Percentiles rank a stretch among this genome's conserved stretches.
These are phyloP conservation scores for Xanthorhoe designata DNA, from an alignment of 2,888 invertebrate genomes.

Conservation along the genomic window DNA sequence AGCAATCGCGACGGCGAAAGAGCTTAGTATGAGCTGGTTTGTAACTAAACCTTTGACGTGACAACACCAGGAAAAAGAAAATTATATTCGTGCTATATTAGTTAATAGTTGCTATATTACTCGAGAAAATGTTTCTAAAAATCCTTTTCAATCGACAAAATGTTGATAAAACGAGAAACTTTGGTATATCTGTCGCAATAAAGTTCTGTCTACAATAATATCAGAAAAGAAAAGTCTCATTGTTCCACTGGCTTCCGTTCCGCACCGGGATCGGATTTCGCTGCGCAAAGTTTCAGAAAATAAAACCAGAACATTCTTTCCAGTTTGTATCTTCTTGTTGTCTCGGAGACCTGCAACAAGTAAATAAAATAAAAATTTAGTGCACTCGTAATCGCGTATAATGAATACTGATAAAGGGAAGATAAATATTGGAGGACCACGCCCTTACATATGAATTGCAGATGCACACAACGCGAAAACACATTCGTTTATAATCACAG, in stretches of 20 bases:
- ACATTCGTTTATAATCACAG: background rate
- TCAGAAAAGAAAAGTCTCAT: constrained; percentile 13
- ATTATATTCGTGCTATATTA: background rate
- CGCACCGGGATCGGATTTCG: constrained; percentile 12
- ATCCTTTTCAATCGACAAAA: background rate
- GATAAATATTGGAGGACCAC: background rate
- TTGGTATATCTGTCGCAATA: constrained; percentile 1
- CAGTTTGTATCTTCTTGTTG: constrained; percentile 25
- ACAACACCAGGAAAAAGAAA: background rate
- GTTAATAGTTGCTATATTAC: background rate
- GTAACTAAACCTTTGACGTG: background rate
- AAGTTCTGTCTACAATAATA: constrained; percentile 6
- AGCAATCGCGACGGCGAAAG: background rate
- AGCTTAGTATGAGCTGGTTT: background rate
- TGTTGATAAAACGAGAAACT: background rate
- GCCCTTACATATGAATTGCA: background rate
- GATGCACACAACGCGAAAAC: background rate
- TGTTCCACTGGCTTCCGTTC: constrained; percentile 8
- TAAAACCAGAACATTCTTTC: constrained; percentile 22
- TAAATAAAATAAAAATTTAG: constrained; percentile 51
- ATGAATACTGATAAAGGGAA: constrained; percentile 43
- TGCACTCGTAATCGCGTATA: constrained; percentile 47
- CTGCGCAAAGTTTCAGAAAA: constrained; percentile 15
- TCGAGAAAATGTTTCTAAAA: background rate
- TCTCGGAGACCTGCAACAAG: constrained; percentile 49